Evolutionary conservation across 2,888 invertebrate genomes (phyloP), one percentile per base, ranked within the genome.

Genomic region (Melanophora roralis): DNA sequence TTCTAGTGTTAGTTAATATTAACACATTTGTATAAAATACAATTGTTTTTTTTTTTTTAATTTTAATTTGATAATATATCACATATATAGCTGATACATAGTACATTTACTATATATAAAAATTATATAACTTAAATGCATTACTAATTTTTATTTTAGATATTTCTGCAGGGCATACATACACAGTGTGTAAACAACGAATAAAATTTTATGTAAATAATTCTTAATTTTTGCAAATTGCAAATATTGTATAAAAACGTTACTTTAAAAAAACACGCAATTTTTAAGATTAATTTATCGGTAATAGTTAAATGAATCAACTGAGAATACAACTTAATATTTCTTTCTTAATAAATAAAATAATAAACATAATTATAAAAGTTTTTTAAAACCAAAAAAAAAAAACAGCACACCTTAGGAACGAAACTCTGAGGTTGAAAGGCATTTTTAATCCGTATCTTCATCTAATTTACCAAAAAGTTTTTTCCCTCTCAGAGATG

Each of bases 401-500:
- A 27, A 45, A 21, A 32, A 40, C 11, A 14, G 12, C n/a, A 32
- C 16, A 47, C 19, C 4, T 27, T 74, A 79, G 69, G 74, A 79
- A 79, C 74, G 69, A 67, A 32, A 36, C 32, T 43, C 65, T 27
- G 19, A 16, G 7, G 32, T 40, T 53, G 49, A 2, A 1, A 5
- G 14, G 43, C 21, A 5, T 16, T 40, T 82, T 85, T 82, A 89
- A 81, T 89, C 88, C 40, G 85, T 85, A 67, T 89, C 88, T 57
- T 85, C 86, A 74, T 84, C 84, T 64, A 57, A 64, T 82, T 86
- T 83, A 53, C 83, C 77, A 83, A 89, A 89, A 14, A 89, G 81
- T 71, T 88, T 88, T 71, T 88, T 89, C 47, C 88, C 85, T 51
- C 85, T 84, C 62, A 88, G 73, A 34, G 88, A 86, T 21, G 88